Base-by-base conservation (phyloP, 1,140 invertebrate genomes). In the Drosophila sechellia region DNA sequence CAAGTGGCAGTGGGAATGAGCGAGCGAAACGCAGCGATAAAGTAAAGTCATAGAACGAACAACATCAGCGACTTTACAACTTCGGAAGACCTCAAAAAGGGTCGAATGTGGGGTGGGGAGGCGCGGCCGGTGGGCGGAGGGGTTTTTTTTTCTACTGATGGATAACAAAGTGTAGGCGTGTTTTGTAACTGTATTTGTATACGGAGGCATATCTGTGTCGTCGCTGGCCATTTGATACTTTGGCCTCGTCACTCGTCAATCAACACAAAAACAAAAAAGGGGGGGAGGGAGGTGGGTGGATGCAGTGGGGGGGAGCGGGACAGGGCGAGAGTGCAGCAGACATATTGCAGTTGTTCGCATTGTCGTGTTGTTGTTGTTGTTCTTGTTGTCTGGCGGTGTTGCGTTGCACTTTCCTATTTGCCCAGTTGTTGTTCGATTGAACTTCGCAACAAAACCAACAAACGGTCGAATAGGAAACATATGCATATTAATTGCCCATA, bases 401-500 rank as follows among this genome's bases (percentile, higher is more conserved):
- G 60, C 79, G 58, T 77, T 79, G 75, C 74, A 78, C 74, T 83
- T 86, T 86, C 68, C 42, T 85, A 81, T 84, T 87, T 87, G 76
- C 63, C 52, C 83, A 87, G 84, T 87, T 87, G 83, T 68, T 87
- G 79, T 87, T 87, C 77, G 60, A 59, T 52, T 61, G 76, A 87
- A 89, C 65, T 69, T 73, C 56, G 57, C 43, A 56, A 42, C 50
- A 56, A 70, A 39, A 55, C 35, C 64, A 57, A 70, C 66, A 70
- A 57, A 70, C 15, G 50, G 17, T 35, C 48, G 61, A 54, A 79
- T 69, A 56, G 53, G 60, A 86, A 87, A 83, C 83, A 87, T 76
- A 83, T 87, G 83, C 79, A 87, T 87, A 87, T 87, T 87, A 87
- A 87, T 87, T 87, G 71, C 79, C 81, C 54, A 76, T 75, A 64